A percentile compares a stretch with the other conserved stretches of the same genome.
Conservation (phyloP, 2,113 vertebrate species). For the Pyxicephalus adspersus region DNA sequence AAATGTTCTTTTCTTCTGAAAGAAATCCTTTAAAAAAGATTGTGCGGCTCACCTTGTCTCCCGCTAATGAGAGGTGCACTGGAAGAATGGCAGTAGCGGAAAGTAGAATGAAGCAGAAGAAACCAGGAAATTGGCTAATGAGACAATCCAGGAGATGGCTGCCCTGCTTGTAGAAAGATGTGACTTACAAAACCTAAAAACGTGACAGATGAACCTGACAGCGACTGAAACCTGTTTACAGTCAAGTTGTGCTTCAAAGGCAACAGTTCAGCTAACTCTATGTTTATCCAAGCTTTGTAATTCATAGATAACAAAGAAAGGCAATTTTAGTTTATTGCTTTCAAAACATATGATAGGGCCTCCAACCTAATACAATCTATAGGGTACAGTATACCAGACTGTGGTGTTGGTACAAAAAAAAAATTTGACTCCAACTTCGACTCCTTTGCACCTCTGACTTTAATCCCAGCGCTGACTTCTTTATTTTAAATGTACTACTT, state of each 20-base stretch:
- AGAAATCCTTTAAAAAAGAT: conserved; percentile 15
- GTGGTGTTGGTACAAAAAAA: no score
- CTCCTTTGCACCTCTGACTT: no score
- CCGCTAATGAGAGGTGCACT: conserved; percentile 1
- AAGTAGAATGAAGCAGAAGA: not conserved
- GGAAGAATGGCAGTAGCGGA: conserved; percentile 14
- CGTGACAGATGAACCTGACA: conserved; percentile 11
- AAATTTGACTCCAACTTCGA: no score
- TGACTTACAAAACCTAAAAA: conserved; percentile 3
- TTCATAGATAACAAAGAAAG: no score
- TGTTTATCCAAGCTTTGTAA: no score
- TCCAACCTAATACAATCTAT: no score
- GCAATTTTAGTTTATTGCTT: no score
- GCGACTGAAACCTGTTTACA: not conserved
- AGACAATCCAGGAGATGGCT: conserved; percentile 11
- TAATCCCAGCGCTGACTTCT: no score
- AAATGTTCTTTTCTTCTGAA: not conserved
- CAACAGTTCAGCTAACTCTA: no score
- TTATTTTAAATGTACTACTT: no score
- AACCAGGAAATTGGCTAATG: conserved; percentile 11
- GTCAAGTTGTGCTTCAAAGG: not conserved
- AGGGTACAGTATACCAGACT: no score
- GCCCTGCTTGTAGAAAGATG: conserved; percentile 23
- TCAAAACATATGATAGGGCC: no score
- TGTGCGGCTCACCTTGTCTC: conserved; percentile 9